These are phyloP conservation scores for Anhinga anhinga DNA, from an alignment of 2,113 vertebrate species.

Conservation along the genomic window DNA sequence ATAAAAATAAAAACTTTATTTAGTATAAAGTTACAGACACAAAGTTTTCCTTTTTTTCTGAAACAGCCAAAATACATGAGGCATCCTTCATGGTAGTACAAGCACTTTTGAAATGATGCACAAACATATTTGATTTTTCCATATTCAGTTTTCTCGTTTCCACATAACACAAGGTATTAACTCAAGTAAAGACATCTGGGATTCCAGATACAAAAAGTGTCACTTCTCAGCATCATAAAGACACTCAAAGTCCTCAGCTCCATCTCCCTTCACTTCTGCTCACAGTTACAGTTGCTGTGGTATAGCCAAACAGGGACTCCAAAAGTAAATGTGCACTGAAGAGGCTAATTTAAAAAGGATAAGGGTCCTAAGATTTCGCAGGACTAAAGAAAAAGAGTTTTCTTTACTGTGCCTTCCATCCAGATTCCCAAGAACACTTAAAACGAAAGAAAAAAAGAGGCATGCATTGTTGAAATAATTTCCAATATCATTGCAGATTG, in stretches of 20 bases:
- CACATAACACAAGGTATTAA: background rate
- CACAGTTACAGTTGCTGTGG: background rate
- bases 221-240: background rate
- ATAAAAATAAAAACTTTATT: conserved; percentile 57
- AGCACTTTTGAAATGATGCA: background rate
- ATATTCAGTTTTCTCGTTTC: background rate
- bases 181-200: background rate
- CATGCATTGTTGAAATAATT: background rate
- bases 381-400: background rate
- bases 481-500: background rate
- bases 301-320: background rate
- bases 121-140: background rate
- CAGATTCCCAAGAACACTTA: background rate
- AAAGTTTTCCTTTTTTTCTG: background rate
- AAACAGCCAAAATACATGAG: background rate
- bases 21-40: background rate
- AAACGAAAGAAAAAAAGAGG: background rate
- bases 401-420: background rate
- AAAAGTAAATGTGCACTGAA: background rate
- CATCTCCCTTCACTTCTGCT: background rate
- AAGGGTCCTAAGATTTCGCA: background rate
- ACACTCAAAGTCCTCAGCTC: background rate
- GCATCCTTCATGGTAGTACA: background rate
- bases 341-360: background rate
- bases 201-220: background rate